Percentiles rank a stretch among this genome's conserved stretches.
phyloP scores from a whole-genome alignment of 37 sponge, comb jelly and placozoan genomes.

The Theonella swinhoei region DNA sequence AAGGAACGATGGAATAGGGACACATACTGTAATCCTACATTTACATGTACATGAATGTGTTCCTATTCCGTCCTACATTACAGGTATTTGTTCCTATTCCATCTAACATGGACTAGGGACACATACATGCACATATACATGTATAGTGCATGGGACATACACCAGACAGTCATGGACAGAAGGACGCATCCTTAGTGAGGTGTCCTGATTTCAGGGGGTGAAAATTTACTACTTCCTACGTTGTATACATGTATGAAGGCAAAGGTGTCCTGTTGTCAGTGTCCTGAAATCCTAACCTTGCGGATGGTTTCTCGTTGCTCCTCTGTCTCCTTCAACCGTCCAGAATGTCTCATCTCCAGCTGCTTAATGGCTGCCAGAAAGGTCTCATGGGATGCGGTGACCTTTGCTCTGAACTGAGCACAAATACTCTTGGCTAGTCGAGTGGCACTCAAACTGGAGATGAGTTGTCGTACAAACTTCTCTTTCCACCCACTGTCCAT shows the following conservation, averaged over 20 bases:
- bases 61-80: not conserved
- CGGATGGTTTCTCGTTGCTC: constrained; percentile 73
- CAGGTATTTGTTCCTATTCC: not conserved
- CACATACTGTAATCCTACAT: no score
- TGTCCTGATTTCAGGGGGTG: no score
- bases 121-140: no score
- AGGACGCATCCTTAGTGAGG: no score
- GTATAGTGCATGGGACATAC: no score
- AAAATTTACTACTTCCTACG: not conserved
- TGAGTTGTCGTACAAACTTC: constrained; percentile 70
- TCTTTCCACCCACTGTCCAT: constrained; percentile 78
- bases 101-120: no score
- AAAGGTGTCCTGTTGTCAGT: not conserved
- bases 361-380: constrained; percentile 78
- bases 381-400: constrained; percentile 81
- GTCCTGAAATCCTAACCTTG: constrained; percentile 60
- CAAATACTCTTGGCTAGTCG: constrained; percentile 86
- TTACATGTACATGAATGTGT: not conserved
- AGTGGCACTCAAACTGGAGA: constrained; percentile 69
- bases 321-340: constrained; percentile 82
- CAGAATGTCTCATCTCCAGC: constrained; percentile 79
- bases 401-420: constrained; percentile 75
- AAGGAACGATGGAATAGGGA: not conserved
- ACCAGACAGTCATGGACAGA: no score
- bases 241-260: not conserved